These are phyloP conservation scores for Phoeniculus purpureus DNA, from an alignment of 2,797 vertebrate species.

Conservation along the genomic window DNA sequence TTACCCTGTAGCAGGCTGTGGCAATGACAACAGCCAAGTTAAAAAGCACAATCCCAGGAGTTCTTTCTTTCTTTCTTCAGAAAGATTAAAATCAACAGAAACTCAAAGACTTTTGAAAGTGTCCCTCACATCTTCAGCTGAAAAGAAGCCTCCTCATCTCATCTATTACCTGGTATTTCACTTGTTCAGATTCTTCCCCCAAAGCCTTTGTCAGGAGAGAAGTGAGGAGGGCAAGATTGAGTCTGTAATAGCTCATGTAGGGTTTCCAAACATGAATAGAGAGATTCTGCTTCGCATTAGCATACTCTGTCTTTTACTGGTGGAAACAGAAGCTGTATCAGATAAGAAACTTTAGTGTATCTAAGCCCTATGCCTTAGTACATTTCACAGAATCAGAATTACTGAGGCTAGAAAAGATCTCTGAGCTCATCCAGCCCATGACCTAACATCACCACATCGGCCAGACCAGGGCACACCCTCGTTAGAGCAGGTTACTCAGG, in stretches of 20 bases:
- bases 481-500: no score
- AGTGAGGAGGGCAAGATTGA: neutral
- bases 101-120: neutral
- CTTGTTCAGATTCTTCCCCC: neutral
- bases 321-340: neutral
- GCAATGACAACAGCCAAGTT: neutral
- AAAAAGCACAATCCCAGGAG: neutral
- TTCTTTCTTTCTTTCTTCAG: neutral
- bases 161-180: neutral
- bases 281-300: neutral
- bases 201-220: neutral
- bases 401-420: no score
- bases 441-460: no score
- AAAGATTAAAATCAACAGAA: neutral
- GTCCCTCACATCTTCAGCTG: neutral
- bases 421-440: no score
- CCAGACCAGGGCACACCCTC: no score
- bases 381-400: neutral
- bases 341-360: neutral
- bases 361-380: neutral
- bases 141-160: neutral
- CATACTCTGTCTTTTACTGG: neutral
- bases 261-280: neutral
- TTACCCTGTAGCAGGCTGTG: neutral
- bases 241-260: neutral